Percentiles rank a stretch among this genome's conserved stretches.
These are phyloP conservation scores for Chinchilla lanigera DNA, from an alignment of 2,113 vertebrate species.

Conservation along the genomic window DNA sequence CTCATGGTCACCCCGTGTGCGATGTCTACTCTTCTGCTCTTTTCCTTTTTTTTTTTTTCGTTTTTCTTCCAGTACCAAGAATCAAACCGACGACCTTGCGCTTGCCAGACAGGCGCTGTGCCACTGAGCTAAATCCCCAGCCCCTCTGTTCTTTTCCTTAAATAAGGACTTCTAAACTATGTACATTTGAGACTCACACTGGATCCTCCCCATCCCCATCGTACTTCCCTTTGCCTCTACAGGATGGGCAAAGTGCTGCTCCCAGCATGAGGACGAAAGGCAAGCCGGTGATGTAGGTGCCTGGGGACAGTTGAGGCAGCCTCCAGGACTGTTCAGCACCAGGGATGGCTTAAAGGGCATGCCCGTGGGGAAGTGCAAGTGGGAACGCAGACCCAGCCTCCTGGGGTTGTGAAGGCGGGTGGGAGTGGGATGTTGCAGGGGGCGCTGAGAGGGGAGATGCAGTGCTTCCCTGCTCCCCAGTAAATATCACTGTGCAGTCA, in stretches of 20 bases:
- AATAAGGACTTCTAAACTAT: background rate
- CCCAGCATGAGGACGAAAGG: background rate
- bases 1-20: background rate
- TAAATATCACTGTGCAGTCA: background rate
- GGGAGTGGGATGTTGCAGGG: background rate
- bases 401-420: background rate
- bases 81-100: too few species aligned
- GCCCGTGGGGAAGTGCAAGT: background rate
- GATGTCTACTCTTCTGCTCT: background rate
- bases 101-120: too few species aligned
- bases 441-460: background rate
- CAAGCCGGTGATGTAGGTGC: too few species aligned
- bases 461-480: background rate
- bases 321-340: background rate
- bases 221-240: background rate
- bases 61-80: too few species aligned
- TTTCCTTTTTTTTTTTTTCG: too few species aligned
- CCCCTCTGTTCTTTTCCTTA: constrained; percentile 12
- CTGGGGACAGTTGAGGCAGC: background rate
- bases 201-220: background rate
- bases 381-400: background rate
- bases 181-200: background rate
- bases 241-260: background rate
- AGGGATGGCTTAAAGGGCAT: background rate
- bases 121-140: too few species aligned